Evolutionary conservation across 2,888 invertebrate species (phyloP).

Genomic region (Nephrotoma appendiculata): DNA sequence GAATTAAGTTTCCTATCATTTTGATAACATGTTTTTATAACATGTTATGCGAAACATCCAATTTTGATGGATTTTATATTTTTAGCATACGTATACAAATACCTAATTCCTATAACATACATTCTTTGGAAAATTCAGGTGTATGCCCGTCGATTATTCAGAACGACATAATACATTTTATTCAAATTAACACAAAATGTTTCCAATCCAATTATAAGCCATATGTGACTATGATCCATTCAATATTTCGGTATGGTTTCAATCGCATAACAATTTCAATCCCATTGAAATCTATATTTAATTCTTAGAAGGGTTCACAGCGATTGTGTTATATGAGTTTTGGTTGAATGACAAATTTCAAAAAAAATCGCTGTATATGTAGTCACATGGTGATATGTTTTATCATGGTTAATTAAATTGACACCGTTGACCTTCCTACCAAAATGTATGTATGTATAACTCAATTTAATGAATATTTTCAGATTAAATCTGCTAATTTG

Average conservation of each 20-base stretch:
- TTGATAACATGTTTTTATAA: neutral
- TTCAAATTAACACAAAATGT: neutral
- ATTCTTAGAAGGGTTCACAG: neutral
- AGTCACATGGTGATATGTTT: no score
- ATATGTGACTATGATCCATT: neutral
- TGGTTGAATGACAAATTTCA: no score
- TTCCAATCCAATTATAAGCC: neutral
- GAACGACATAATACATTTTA: neutral
- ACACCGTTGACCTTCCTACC: no score
- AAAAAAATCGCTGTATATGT: no score
- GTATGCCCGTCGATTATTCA: neutral
- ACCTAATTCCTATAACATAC: no score
- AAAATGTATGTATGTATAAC: no score
- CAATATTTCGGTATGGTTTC: neutral
- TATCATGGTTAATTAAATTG: no score
- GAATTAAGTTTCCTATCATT: neutral
- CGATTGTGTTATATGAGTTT: neutral
- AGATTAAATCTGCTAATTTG: no score
- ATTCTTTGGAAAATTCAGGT: neutral
- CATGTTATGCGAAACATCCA: neutral
- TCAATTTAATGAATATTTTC: no score
- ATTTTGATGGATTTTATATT: neutral
- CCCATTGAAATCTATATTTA: neutral
- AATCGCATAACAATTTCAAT: neutral
- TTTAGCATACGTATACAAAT: no score